phyloP scores from a whole-genome alignment of 2,888 invertebrate species.

The Andrena fulva region DNA sequence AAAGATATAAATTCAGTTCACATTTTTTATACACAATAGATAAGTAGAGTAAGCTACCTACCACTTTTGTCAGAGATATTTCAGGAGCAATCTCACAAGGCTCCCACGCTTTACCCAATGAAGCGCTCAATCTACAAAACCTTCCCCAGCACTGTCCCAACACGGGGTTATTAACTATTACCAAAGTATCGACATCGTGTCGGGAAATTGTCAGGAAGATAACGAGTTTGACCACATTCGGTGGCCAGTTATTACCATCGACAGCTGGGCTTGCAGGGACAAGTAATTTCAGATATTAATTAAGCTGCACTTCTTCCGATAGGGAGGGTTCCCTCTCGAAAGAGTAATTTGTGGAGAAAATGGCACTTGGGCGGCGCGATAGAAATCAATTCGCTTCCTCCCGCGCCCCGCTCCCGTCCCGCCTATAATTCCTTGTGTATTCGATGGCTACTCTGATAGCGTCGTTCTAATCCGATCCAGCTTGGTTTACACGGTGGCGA shows the following conservation, averaged over 20 bases:
- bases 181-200: neutral
- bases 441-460: conserved; percentile 56
- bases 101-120: neutral
- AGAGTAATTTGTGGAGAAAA: conserved; percentile 47
- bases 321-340: neutral
- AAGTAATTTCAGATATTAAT: conserved; percentile 17
- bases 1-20: no score
- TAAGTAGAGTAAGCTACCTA: no score
- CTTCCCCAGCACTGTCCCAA: neutral
- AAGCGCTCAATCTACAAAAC: neutral
- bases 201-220: neutral
- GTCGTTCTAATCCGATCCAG: conserved; percentile 65
- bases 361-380: conserved; percentile 9
- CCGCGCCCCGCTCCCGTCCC: neutral
- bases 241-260: neutral
- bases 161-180: conserved; percentile 3
- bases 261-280: neutral
- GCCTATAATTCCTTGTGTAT: conserved; percentile 53
- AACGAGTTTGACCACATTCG: neutral
- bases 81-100: no score
- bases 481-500: conserved; percentile 69
- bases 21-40: no score
- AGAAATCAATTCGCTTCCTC: conserved; percentile 52
- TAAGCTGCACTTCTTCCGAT: neutral
- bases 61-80: no score